These are phyloP conservation scores for Crocodylus rhombifer DNA, from an alignment of 2,797 vertebrate species.

Conservation along the genomic window DNA sequence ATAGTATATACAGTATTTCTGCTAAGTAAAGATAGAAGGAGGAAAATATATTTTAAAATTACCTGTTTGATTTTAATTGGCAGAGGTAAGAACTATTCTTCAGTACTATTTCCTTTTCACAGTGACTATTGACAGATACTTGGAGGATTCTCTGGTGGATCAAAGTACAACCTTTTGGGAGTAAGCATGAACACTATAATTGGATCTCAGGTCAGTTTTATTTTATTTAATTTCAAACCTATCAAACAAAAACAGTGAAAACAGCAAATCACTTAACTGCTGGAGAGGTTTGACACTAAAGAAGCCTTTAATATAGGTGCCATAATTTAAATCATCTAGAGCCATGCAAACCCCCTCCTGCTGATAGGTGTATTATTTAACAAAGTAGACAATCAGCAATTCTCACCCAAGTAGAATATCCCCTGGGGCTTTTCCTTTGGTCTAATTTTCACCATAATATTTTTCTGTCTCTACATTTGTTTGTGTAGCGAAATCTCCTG, in stretches of 20 bases:
- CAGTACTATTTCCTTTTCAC: not conserved
- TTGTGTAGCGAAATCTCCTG: not conserved
- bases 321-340: not conserved
- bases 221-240: not conserved
- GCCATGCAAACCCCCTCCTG: not conserved
- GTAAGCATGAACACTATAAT: not conserved
- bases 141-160: not conserved
- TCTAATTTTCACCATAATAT: not conserved
- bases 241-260: not conserved
- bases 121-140: not conserved
- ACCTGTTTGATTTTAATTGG: slow-evolving; percentile 3
- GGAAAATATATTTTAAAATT: not conserved
- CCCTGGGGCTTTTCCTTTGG: not conserved
- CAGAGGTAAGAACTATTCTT: not conserved
- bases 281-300: not conserved
- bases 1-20: slow-evolving; percentile 28
- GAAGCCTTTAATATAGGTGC: not conserved
- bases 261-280: not conserved
- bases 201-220: not conserved
- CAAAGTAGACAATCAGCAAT: not conserved
- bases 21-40: not conserved
- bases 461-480: not conserved
- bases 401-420: slow-evolving; percentile 43
- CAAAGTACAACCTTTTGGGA: not conserved
- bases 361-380: not conserved